phyloP scores from a whole-genome alignment of 2,888 invertebrate species.

The Glaucopsyche alexis region DNA sequence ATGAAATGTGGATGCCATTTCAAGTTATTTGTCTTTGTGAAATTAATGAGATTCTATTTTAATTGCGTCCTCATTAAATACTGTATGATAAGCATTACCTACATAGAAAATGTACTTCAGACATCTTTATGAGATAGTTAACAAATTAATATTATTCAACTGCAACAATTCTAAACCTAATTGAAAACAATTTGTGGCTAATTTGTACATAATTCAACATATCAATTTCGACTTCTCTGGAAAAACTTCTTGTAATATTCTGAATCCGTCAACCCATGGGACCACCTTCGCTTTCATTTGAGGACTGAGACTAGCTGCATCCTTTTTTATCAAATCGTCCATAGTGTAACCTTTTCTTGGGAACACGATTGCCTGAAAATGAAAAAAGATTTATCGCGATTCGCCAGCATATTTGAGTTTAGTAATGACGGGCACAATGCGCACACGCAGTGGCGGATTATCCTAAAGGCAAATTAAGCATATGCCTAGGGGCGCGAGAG shows the following conservation, averaged over 20 bases:
- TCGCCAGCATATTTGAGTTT: no score
- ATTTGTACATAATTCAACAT: neutral
- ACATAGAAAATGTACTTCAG: neutral
- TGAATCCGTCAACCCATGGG: constrained; percentile 60
- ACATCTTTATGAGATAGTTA: neutral
- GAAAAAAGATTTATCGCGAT: neutral
- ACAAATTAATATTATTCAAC: neutral
- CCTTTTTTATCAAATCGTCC: constrained; percentile 59
- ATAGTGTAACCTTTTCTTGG: constrained; percentile 65
- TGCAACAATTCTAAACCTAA: neutral
- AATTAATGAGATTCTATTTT: neutral
- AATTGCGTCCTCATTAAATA: neutral
- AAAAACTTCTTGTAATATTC: constrained; percentile 56
- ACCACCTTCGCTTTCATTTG: constrained; percentile 58
- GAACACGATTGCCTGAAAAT: constrained; percentile 59
- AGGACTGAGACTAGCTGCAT: constrained; percentile 48
- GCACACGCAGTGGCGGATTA: no score
- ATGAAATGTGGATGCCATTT: neutral
- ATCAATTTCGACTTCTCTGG: constrained; percentile 41
- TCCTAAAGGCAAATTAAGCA: no score
- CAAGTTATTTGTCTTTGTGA: no score
- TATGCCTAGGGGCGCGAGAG: no score
- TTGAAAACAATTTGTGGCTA: constrained; percentile 6
- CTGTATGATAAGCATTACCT: neutral
- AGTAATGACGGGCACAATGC: no score